phyloP scores from a whole-genome alignment of 2,113 vertebrate genomes.

The Cavia porcellus region DNA sequence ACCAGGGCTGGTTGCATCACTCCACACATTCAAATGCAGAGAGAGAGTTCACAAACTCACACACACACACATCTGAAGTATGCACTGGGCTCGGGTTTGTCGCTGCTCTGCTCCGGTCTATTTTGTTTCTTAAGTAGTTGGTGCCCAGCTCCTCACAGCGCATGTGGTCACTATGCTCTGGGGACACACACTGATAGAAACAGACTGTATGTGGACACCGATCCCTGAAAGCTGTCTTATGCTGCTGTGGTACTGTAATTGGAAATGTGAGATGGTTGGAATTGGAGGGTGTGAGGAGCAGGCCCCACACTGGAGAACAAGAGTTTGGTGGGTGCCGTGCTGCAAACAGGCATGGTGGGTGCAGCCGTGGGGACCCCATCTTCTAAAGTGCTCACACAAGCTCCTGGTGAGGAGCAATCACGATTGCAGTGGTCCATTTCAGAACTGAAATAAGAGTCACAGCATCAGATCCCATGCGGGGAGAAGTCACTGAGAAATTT shows the following conservation, averaged over 20 bases:
- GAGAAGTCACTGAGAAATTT: neutral
- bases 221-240: neutral
- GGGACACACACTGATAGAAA: neutral
- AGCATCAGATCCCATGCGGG: neutral
- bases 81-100: neutral
- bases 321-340: fast-evolving
- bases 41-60: neutral
- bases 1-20: fast-evolving
- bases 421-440: neutral
- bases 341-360: neutral
- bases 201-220: too few relatives aligned
- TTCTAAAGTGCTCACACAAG: neutral
- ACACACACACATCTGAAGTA: fast-evolving
- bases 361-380: fast-evolving
- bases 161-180: neutral
- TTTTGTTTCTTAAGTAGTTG: neutral
- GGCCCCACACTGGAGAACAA: fast-evolving
- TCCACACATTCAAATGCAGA: neutral
- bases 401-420: neutral
- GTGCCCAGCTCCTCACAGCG: neutral
- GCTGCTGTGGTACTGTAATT: neutral
- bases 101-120: neutral
- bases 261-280: neutral
- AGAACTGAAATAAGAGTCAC: neutral
- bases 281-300: neutral